phyloP scores from a whole-genome alignment of 2,797 vertebrate species.

The Siniperca obscura region DNA sequence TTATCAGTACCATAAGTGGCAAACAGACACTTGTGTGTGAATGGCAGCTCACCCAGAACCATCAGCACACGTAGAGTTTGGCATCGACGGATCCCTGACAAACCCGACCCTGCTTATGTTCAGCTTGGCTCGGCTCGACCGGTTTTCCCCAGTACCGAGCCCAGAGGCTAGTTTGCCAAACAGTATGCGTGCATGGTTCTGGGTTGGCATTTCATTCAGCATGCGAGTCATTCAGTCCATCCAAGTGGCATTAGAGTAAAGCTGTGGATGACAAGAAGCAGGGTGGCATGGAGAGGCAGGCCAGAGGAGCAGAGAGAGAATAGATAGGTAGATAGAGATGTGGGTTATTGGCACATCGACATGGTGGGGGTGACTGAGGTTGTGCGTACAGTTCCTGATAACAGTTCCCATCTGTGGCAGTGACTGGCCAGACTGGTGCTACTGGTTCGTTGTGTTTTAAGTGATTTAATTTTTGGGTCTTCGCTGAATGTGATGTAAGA shows the following conservation, averaged over 20 bases:
- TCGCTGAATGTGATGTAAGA: not conserved
- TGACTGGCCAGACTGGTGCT: conserved; percentile 22
- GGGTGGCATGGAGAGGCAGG: conserved; percentile 65
- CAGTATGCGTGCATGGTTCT: conserved; percentile 37
- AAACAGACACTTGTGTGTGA: conserved; percentile 13
- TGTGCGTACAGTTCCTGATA: conserved; percentile 63
- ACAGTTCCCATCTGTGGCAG: conserved; percentile 69
- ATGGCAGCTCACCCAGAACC: conserved; percentile 54
- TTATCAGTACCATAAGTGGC: not conserved
- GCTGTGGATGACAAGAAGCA: conserved; percentile 69
- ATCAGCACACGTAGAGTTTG: conserved; percentile 21
- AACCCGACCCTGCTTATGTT: not conserved
- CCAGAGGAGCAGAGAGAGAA: conserved; percentile 38
- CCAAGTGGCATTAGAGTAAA: conserved; percentile 50
- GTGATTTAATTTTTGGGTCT: conserved; percentile 18
- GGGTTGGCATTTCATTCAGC: conserved; percentile 41
- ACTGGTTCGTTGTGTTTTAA: conserved; percentile 7
- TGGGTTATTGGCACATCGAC: conserved; percentile 63
- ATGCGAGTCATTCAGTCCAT: conserved; percentile 62
- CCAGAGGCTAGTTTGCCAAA: not conserved
- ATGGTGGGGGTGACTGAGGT: conserved; percentile 45
- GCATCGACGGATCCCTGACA: not conserved
- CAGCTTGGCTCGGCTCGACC: not conserved
- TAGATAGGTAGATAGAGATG: conserved; percentile 28
- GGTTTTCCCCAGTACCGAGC: not conserved